A percentile compares a stretch with the other conserved stretches of the same genome.
phyloP scores from a whole-genome alignment of 2,797 vertebrate genomes.

The Phataginus tricuspis region DNA sequence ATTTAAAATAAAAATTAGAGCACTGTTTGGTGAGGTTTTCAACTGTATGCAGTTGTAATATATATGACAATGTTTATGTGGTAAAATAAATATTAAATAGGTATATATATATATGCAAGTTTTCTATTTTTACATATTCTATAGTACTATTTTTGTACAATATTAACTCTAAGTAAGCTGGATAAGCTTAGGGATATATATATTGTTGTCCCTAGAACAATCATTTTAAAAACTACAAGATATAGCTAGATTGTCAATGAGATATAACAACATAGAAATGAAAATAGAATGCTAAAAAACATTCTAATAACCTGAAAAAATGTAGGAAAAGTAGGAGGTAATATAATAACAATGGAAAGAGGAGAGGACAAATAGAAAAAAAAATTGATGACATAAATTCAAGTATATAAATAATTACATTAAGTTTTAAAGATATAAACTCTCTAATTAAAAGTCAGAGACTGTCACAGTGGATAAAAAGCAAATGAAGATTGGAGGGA shows the following conservation, averaged over 20 bases:
- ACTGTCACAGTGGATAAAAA: neutral
- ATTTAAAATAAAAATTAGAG: slow-evolving; percentile 13
- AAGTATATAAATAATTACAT: slow-evolving; percentile 24
- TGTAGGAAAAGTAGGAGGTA: neutral
- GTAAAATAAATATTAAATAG: neutral
- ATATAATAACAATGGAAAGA: neutral
- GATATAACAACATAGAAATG: neutral
- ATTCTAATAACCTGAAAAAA: neutral
- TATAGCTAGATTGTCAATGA: neutral
- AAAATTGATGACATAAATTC: neutral
- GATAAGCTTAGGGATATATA: neutral
- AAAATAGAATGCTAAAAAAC: slow-evolving; percentile 6
- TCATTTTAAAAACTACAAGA: neutral
- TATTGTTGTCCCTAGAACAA: neutral
- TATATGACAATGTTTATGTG: neutral
- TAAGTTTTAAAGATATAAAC: neutral
- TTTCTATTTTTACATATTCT: neutral
- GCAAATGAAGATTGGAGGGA: neutral
- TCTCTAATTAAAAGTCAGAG: neutral
- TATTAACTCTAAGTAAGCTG: neutral
- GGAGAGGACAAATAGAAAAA: neutral
- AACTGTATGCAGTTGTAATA: neutral
- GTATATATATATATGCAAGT: neutral
- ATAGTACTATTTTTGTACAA: neutral
- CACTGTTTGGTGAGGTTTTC: neutral